phyloP scores from a whole-genome alignment of 2,888 invertebrate genomes.

The Alviniconcha strummeri region DNA sequence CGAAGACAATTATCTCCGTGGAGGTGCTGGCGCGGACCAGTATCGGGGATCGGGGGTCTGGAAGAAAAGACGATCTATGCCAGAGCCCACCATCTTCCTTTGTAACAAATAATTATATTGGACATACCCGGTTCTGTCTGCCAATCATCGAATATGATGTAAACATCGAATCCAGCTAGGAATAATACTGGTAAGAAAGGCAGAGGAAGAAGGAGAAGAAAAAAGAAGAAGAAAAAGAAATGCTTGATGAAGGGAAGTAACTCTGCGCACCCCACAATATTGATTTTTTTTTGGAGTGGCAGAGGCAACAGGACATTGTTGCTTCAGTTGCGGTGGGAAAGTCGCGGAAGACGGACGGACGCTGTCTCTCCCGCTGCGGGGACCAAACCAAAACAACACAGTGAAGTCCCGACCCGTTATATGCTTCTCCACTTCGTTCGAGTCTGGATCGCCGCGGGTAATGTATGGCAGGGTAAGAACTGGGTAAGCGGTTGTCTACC shows the following conservation, averaged over 20 bases:
- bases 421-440: too few species aligned
- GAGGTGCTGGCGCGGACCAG: too few species aligned
- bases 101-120: too few species aligned
- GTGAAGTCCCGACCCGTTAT: neutral
- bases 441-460: neutral
- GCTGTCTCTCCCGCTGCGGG: neutral
- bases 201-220: neutral
- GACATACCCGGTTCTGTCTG: too few species aligned
- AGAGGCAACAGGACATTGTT: constrained; percentile 26
- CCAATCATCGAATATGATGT: too few species aligned
- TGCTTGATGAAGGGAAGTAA: constrained; percentile 25
- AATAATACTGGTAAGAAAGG: too few species aligned
- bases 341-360: neutral
- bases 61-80: too few species aligned
- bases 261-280: constrained; percentile 7
- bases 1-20: too few species aligned
- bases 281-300: constrained; percentile 5
- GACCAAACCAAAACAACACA: too few species aligned
- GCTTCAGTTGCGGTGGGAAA: constrained; percentile 2
- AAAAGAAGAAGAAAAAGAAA: neutral
- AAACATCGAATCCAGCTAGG: too few species aligned
- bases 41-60: too few species aligned
- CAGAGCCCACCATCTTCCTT: too few species aligned
- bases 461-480: neutral
- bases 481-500: constrained; percentile 1